Conservation (phyloP, 1,140 invertebrate genomes). For the Yoshiicerus persimilis region DNA sequence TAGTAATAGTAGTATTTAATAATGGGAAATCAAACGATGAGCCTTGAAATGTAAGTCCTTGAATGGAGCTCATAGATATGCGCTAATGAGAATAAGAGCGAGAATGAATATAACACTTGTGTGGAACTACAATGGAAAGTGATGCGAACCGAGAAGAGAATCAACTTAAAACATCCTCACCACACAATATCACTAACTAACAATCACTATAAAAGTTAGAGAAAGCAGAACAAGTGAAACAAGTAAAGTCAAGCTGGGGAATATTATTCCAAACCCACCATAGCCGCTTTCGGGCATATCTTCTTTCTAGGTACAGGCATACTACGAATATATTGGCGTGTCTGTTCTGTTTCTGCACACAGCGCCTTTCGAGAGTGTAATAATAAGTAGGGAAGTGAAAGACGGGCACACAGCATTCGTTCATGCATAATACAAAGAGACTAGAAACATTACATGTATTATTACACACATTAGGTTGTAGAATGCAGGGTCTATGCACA, state of each 20-base stretch:
- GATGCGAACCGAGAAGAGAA: not conserved
- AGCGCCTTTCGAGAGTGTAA: too few species aligned
- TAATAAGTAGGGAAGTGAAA: not conserved
- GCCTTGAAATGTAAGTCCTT: not conserved
- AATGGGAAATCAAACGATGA: conserved; percentile 13
- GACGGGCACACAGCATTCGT: not conserved
- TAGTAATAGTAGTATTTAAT: not conserved
- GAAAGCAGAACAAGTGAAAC: not conserved
- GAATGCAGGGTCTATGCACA: not conserved
- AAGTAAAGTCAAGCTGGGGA: not conserved
- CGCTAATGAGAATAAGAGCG: not conserved
- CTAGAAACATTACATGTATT: not conserved
- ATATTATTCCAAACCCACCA: too few species aligned
- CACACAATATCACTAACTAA: conserved; percentile 1
- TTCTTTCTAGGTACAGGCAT: too few species aligned
- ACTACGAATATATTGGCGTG: too few species aligned
- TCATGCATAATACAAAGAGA: not conserved
- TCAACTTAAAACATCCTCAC: not conserved
- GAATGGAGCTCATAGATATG: not conserved
- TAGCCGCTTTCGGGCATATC: too few species aligned
- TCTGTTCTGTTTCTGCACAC: too few species aligned
- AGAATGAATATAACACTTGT: not conserved
- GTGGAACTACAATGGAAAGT: not conserved
- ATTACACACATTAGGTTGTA: not conserved
- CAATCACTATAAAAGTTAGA: not conserved